phyloP scores from a whole-genome alignment of 2,888 invertebrate genomes.

The Autographa gamma region DNA sequence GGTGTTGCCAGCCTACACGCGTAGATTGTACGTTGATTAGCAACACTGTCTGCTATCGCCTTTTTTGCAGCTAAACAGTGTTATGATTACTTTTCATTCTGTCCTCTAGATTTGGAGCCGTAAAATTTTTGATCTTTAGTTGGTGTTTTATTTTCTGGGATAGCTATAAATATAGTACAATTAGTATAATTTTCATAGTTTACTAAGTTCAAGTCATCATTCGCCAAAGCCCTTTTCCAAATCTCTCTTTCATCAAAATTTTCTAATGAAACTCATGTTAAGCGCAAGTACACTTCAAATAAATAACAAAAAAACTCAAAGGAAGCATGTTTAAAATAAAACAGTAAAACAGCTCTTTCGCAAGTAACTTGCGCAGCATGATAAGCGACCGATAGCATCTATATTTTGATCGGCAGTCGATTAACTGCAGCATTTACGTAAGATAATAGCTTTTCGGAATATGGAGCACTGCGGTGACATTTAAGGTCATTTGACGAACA shows the following conservation, averaged over 20 bases:
- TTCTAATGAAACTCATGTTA: background rate
- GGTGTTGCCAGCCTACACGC: conserved; percentile 51
- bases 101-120: too few species aligned
- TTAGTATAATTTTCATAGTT: too few species aligned
- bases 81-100: conserved; percentile 33
- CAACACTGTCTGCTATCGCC: conserved; percentile 29
- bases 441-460: conserved; percentile 42
- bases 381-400: conserved; percentile 1
- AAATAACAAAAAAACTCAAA: background rate
- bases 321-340: background rate
- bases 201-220: background rate
- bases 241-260: too few species aligned
- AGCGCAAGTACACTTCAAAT: background rate
- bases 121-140: too few species aligned
- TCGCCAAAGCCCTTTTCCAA: background rate
- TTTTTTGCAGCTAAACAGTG: conserved; percentile 15
- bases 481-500: conserved; percentile 54
- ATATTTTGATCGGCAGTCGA: conserved; percentile 5
- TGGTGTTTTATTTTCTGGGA: too few species aligned
- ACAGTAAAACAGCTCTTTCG: background rate
- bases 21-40: conserved; percentile 48
- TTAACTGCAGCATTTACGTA: conserved; percentile 45
- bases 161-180: too few species aligned
- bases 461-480: conserved; percentile 58
- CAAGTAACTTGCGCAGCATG: background rate